phyloP scores from a whole-genome alignment of 2,888 invertebrate genomes.

The Hypomecis atomaria region DNA sequence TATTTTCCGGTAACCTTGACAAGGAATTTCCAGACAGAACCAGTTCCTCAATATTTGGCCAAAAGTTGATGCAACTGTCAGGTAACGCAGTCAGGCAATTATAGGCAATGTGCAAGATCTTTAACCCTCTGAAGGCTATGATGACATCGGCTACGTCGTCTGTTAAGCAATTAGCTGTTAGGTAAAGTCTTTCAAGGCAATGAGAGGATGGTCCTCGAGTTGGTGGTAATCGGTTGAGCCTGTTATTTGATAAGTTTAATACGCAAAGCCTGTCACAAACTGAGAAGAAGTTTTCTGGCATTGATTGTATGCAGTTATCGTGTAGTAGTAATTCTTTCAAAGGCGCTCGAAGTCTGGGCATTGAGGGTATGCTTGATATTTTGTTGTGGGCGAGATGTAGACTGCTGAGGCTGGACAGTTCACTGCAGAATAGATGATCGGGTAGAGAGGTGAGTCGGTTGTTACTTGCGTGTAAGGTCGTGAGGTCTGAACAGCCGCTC shows the following conservation, averaged over 20 bases:
- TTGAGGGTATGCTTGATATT: conserved; percentile 89
- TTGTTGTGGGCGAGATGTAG: conserved; percentile 92
- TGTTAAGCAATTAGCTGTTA: conserved; percentile 91
- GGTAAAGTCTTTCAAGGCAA: conserved; percentile 87
- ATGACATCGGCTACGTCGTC: conserved; percentile 88
- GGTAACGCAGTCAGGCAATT: conserved; percentile 90
- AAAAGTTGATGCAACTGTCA: conserved; percentile 89
- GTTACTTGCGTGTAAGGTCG: conserved; percentile 90
- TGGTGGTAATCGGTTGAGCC: conserved; percentile 88
- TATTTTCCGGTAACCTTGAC: conserved; percentile 89
- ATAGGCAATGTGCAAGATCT: conserved; percentile 90
- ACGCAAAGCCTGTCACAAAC: conserved; percentile 86
- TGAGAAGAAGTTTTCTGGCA: conserved; percentile 91
- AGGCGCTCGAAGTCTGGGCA: conserved; percentile 86
- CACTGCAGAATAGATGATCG: conserved; percentile 89
- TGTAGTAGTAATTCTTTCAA: conserved; percentile 90
- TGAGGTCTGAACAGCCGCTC: conserved; percentile 88
- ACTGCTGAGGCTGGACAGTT: conserved; percentile 89
- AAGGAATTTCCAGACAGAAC: conserved; percentile 93
- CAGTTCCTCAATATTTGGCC: conserved; percentile 92
- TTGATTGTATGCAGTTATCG: conserved; percentile 89
- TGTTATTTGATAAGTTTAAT: conserved; percentile 92
- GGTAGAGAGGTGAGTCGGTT: conserved; percentile 89
- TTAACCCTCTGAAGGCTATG: conserved; percentile 86
- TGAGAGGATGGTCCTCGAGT: conserved; percentile 86